phyloP scores from a whole-genome alignment of 2,797 vertebrate genomes.

The Sebastes diaconus region DNA sequence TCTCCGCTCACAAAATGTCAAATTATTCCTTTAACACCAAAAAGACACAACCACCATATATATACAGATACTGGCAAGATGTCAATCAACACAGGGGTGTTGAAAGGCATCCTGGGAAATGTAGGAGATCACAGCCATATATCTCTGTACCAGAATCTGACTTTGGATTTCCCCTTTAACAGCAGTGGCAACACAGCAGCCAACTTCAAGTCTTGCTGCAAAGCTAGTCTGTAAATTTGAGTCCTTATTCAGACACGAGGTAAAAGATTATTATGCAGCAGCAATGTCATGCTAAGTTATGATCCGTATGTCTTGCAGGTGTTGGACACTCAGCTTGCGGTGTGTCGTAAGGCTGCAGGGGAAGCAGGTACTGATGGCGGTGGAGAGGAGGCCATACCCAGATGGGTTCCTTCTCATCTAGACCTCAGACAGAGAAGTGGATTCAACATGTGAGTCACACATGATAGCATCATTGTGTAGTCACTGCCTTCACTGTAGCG shows the following conservation, averaged over 20 bases:
- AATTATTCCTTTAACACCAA: background rate
- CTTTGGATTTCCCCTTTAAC: background rate
- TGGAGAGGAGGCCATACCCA: constrained; percentile 53
- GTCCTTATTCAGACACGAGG: background rate
- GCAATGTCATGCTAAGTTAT: background rate
- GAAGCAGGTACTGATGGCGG: constrained; percentile 42
- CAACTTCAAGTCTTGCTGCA: background rate
- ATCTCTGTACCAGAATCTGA: background rate
- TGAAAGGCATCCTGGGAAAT: background rate
- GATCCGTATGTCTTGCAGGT: constrained; percentile 59
- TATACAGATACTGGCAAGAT: background rate
- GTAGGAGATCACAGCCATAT: background rate
- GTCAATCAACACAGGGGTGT: background rate
- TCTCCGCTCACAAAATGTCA: background rate
- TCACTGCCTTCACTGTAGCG: background rate
- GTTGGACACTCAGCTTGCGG: constrained; percentile 78
- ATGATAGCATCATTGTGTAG: background rate
- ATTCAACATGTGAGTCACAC: constrained; percentile 69
- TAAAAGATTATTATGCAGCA: background rate
- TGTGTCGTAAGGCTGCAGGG: constrained; percentile 54
- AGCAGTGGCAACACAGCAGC: background rate
- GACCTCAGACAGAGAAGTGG: constrained; percentile 78
- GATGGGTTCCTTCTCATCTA: constrained; percentile 76
- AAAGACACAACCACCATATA: background rate
- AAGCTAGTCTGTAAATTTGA: background rate